Evolutionary conservation across 2,888 invertebrate species (phyloP).

Genomic region (Drosophila bunnanda): DNA sequence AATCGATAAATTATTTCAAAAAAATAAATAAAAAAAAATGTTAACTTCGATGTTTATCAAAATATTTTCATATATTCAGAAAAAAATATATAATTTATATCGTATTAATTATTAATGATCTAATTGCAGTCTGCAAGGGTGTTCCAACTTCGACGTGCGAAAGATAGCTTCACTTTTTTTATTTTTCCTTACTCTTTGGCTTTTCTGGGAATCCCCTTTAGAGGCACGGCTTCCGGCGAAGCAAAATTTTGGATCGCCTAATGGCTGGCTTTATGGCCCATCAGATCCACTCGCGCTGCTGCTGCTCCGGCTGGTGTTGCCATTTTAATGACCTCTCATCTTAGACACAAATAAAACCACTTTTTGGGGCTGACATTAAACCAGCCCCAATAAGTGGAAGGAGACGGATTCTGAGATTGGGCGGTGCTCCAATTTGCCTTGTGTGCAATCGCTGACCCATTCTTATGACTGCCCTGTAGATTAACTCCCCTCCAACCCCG

Average conservation of each 20-base stretch:
- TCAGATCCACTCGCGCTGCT: background rate
- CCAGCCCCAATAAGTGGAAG: constrained; percentile 10
- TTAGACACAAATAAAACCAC: constrained; percentile 13
- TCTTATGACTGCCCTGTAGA: constrained; percentile 48
- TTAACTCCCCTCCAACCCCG: constrained; percentile 25
- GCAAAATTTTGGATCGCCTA: constrained; percentile 9
- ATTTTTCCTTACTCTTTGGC: too few species aligned
- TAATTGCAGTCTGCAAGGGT: too few species aligned
- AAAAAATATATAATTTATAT: too few species aligned
- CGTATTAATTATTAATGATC: too few species aligned
- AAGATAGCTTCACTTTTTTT: too few species aligned
- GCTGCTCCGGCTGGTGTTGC: constrained; percentile 1
- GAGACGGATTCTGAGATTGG: background rate
- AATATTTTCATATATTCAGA: too few species aligned
- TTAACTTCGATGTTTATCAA: too few species aligned
- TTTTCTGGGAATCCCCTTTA: constrained; percentile 1
- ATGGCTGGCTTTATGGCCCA: constrained; percentile 25
- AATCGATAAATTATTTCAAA: too few species aligned
- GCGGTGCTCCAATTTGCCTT: constrained; percentile 45
- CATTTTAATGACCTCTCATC: constrained; percentile 28
- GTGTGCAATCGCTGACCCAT: constrained; percentile 35
- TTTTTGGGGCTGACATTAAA: constrained; percentile 29
- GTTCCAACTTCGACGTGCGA: too few species aligned
- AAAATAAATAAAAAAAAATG: too few species aligned
- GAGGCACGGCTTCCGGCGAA: background rate